Conservation (phyloP, 2,888 invertebrate genomes). For the Tuta absoluta region DNA sequence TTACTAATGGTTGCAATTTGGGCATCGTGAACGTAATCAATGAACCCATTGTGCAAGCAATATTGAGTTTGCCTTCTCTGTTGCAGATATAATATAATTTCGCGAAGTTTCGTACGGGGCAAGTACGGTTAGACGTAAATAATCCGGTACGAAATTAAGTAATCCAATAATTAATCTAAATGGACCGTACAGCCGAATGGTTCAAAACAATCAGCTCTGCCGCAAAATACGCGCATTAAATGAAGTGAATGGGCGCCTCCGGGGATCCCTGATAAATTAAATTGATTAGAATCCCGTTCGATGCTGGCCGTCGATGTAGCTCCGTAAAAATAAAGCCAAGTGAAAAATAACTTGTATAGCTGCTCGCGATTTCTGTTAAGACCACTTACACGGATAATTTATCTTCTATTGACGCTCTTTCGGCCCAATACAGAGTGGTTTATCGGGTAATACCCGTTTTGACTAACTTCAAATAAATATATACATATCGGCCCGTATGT, state of each 20-base stretch:
- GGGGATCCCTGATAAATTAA: constrained; percentile 81
- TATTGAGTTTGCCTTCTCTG: constrained; percentile 44
- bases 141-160: constrained; percentile 76
- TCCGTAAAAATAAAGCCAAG: constrained; percentile 74
- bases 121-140: constrained; percentile 54
- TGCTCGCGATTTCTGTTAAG: constrained; percentile 53
- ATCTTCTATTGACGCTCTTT: constrained; percentile 37
- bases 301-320: constrained; percentile 72
- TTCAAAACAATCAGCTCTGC: constrained; percentile 81
- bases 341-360: constrained; percentile 71
- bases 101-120: constrained; percentile 31
- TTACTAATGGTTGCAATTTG: constrained; percentile 27
- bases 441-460: constrained; percentile 16
- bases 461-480: no score
- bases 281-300: constrained; percentile 81
- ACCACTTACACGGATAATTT: constrained; percentile 50
- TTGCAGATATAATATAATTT: constrained; percentile 20
- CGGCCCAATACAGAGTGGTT: constrained; percentile 13
- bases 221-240: constrained; percentile 82
- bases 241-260: constrained; percentile 80
- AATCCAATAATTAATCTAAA: constrained; percentile 82
- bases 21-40: constrained; percentile 42
- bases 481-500: no score
- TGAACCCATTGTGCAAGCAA: constrained; percentile 48
- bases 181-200: constrained; percentile 81